Percentiles rank a stretch among this genome's conserved stretches.
phyloP scores from a whole-genome alignment of 2,888 invertebrate genomes.

The Lepas anatifera region DNA sequence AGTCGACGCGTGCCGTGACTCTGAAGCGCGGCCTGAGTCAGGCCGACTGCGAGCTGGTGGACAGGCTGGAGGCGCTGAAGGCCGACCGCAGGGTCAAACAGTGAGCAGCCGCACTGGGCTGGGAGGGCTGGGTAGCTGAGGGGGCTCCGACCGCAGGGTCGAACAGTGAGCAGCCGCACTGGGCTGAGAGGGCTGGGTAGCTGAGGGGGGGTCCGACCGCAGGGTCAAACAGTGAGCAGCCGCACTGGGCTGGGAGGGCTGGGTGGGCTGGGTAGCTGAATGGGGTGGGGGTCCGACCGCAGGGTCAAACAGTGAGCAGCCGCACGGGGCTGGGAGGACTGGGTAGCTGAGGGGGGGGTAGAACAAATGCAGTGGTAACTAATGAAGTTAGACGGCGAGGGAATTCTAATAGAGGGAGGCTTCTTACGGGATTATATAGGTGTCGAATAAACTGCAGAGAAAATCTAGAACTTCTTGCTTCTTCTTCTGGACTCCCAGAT shows the following conservation, averaged over 20 bases:
- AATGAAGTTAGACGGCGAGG: no score
- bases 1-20: conserved; percentile 31
- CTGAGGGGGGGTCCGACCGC: conserved; percentile 48
- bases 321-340: conserved; percentile 46
- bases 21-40: conserved; percentile 38
- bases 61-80: conserved; percentile 54
- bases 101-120: conserved; percentile 29
- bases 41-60: conserved; percentile 49
- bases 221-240: conserved; percentile 31
- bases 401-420: no score
- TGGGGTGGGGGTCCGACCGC: conserved; percentile 49
- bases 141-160: conserved; percentile 40
- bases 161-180: conserved; percentile 28
- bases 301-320: conserved; percentile 31
- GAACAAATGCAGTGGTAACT: no score
- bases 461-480: no score
- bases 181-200: conserved; percentile 50
- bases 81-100: conserved; percentile 40
- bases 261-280: no score
- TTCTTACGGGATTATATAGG: no score
- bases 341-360: conserved; percentile 52
- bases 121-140: conserved; percentile 54
- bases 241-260: conserved; percentile 46
- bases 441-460: no score
- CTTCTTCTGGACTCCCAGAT: no score